Evolutionary conservation across 2,888 invertebrate genomes (phyloP), one percentile per base, ranked within the genome.

Genomic region (Sphecodes monilicornis): DNA sequence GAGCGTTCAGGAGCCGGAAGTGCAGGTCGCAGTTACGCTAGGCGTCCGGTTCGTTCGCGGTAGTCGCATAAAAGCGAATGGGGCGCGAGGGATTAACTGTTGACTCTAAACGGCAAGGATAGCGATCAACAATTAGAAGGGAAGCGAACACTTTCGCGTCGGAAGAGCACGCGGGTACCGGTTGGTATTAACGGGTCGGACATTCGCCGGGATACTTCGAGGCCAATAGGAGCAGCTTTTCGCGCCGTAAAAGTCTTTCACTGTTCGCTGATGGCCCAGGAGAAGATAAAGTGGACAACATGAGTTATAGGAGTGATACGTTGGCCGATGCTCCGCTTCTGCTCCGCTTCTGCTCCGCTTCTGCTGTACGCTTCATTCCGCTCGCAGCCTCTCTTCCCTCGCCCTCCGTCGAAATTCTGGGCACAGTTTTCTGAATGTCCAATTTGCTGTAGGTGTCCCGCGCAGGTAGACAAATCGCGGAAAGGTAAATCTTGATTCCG

Each of bases 221-320:
- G 60, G 29, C 60, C 60, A 60, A 32, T 60, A 60, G 60, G 16
- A 32, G 60, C 60, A 29, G 60, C 60, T 70, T 70, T 29, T 70
- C 70, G 70, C 70, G 43, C 46, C 70, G 70, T 29, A 70, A 70
- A 70, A 43, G 70, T 70, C 70, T 70, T 70, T 46, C 43, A 29
- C 70, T n/a, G 68, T 68, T 46, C 70, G 29, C 29, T 41, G 70
- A 70, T 29, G 46, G 43, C 43, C 8, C 43, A 4, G 16, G 32
- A 0, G 29, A 41, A 70, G 70, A 70, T 43, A 29, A 70, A 70
- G 70, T 70, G 70, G 70, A 70, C 43, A 68, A 39, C 68, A 39
- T 39, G 68, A 68, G 68, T 29, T 60, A 60, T 60, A 60, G 29
- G 29, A 32, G 29, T 13, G 60, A 60, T 60, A 60, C 60, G 60